Conservation (phyloP, 2,888 invertebrate genomes). For the Tetragonula carbonaria region DNA sequence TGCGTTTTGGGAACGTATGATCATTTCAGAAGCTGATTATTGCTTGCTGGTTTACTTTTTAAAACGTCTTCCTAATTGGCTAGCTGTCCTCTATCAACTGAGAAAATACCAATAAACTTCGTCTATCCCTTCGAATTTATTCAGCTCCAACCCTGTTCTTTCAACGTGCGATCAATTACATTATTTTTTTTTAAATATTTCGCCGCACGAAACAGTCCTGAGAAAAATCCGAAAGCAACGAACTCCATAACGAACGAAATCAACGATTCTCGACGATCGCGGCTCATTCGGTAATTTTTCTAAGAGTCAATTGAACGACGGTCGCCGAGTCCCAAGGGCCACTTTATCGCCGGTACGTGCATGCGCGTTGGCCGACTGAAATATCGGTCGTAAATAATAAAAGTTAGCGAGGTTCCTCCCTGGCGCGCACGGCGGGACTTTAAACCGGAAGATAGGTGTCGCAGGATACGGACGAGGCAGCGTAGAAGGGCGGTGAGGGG, state of each 20-base stretch:
- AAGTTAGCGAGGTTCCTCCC: constrained; percentile 83
- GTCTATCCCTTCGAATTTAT: background rate
- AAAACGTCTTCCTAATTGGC: no score
- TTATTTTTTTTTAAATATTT: background rate
- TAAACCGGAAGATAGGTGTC: constrained; percentile 84
- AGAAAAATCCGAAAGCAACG: background rate
- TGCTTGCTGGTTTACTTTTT: no score
- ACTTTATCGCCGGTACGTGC: constrained; percentile 60
- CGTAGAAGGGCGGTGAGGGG: constrained; percentile 46
- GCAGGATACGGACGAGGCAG: constrained; percentile 79
- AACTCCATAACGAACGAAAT: background rate
- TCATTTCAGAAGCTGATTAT: background rate
- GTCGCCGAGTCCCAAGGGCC: constrained; percentile 40
- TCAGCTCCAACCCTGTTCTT: background rate
- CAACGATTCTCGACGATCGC: background rate
- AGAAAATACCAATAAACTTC: no score
- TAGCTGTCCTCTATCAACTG: no score
- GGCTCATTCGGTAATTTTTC: background rate
- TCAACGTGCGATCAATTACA: background rate
- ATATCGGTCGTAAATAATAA: constrained; percentile 84
- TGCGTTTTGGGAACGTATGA: background rate
- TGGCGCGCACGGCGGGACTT: constrained; percentile 82
- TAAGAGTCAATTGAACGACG: constrained; percentile 56
- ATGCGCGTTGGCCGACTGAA: constrained; percentile 76
- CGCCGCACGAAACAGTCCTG: background rate